Conservation (phyloP, 2,888 invertebrate genomes). For the Cosmia trapezina region DNA sequence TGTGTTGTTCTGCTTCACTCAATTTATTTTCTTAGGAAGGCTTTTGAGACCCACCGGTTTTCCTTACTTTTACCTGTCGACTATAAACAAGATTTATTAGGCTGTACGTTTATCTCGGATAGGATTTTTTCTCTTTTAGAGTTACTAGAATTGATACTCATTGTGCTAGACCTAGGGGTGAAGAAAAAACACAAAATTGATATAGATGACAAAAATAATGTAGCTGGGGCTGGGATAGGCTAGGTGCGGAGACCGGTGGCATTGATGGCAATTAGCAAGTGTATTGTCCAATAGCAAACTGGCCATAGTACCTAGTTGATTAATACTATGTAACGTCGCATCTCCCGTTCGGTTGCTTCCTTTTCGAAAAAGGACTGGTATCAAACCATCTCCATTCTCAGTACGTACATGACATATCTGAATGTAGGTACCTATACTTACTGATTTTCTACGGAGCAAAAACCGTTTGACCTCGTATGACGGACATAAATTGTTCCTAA, state of each 20-base stretch:
- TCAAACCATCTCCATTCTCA: background rate
- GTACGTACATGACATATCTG: background rate
- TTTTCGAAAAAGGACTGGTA: background rate
- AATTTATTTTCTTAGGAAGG: slow-evolving; percentile 28
- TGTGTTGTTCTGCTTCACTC: slow-evolving; percentile 28
- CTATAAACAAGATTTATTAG: slow-evolving; percentile 43
- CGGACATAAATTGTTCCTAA: slow-evolving; percentile 38
- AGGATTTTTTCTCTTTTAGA: slow-evolving; percentile 1
- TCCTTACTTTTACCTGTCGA: slow-evolving; percentile 37
- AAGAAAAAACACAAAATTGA: background rate
- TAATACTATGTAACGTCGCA: background rate
- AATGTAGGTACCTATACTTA: too few species aligned
- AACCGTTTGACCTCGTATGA: slow-evolving; percentile 9
- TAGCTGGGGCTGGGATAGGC: background rate
- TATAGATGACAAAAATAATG: background rate
- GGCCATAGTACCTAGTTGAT: background rate
- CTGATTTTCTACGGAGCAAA: slow-evolving; percentile 18
- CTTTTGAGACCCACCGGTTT: slow-evolving; percentile 22
- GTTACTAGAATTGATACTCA: slow-evolving; percentile 13
- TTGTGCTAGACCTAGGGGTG: background rate
- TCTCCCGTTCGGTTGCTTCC: background rate
- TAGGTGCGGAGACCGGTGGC: background rate
- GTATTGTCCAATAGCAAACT: background rate
- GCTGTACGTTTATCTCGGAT: background rate
- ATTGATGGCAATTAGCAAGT: slow-evolving; percentile 12